phyloP scores from a whole-genome alignment of 2,113 vertebrate species.

The Brevimyrus niger region DNA sequence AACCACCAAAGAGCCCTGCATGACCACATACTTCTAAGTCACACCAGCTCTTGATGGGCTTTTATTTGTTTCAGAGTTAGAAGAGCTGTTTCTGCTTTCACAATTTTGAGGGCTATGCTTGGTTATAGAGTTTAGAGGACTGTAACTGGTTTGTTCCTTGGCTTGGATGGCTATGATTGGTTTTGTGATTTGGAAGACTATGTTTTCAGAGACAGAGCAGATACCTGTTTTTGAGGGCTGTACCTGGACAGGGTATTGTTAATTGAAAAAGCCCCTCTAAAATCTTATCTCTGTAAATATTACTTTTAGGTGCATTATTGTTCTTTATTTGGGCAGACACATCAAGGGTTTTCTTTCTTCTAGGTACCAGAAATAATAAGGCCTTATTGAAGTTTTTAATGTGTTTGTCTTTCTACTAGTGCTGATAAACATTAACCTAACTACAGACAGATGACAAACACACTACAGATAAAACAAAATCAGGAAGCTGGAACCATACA shows the following conservation, averaged over 20 bases:
- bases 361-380: background rate
- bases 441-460: background rate
- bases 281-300: background rate
- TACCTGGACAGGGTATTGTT: background rate
- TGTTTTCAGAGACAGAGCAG: background rate
- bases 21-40: conserved; percentile 2
- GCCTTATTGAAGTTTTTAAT: background rate
- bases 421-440: background rate
- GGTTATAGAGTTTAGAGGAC: background rate
- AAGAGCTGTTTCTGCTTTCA: background rate
- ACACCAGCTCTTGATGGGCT: background rate
- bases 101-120: background rate
- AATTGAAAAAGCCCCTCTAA: background rate
- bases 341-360: background rate
- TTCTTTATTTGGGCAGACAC: background rate
- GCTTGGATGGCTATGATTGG: background rate
- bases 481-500: background rate
- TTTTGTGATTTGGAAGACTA: background rate
- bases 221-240: background rate
- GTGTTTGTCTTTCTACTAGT: background rate
- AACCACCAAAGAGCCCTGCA: background rate
- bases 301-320: background rate
- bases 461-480: background rate
- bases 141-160: background rate
- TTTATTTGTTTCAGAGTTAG: background rate